Base-by-base conservation (phyloP, 2,888 invertebrate genomes). In the Rhorus exstirpatorius region DNA sequence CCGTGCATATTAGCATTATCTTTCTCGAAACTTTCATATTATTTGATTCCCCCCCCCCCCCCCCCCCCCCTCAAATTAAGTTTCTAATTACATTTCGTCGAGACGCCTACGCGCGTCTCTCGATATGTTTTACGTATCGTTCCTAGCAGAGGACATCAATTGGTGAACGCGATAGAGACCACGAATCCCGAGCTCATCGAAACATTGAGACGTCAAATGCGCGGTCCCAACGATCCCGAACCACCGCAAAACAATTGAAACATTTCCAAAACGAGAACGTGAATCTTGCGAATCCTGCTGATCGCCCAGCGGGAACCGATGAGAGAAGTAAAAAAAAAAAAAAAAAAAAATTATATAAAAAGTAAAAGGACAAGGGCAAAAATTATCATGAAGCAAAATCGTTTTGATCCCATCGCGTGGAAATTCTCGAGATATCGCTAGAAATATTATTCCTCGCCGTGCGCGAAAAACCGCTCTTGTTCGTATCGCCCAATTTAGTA, bases 161-260 rank as follows among this genome's bases (percentile, higher is more conserved):
- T 98, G 75, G 97, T 97, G 7, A 95, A 96, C 89, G 97, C 97
- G 91, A 97, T 98, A 95, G 96, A 97, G 90, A 94, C 94, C 58
- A 94, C 95, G 17, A 97, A 98, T 93, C 98, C 98, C 0, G 97
- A 97, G 78, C 94, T 98, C 55, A 96, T 97, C 35, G 97, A 97
- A 83, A 95, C 96, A 89, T 93, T 98, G 81, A 94, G 97, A 76
- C 94, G 94, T 60, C 95, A 95, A 90, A 94, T 95, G 93, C 90
- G 89, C 14, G 89, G 90, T 68, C 85, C 89, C 12, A 90, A 91
- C 19, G 89, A 92, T 81, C 88, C 90, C 10, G 90, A 92, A 63
- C 90, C 91, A 55, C 88, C 92, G 19, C 89, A 89, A 79, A 86
- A 90, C 63, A 91, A 91, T 87, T 91, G 86, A 91, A 71, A 26